Percentiles rank a stretch among this genome's conserved stretches.
Conservation (phyloP, 2,888 invertebrate genomes). For the Dermolepida albohirtum region DNA sequence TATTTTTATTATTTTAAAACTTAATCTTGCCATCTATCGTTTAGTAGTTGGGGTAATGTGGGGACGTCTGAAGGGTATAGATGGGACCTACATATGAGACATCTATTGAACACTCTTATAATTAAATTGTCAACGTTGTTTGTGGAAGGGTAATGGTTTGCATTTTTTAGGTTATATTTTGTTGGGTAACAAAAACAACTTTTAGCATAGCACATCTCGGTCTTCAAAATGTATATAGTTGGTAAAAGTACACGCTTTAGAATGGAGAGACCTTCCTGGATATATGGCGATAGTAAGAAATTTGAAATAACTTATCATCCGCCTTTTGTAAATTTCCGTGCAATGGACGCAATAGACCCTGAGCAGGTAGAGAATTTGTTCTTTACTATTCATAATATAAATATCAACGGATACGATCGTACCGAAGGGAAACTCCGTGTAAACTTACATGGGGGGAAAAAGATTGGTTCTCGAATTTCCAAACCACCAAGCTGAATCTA, state of each 20-base stretch:
- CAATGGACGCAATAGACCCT: constrained; percentile 21
- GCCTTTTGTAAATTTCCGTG: constrained; percentile 11
- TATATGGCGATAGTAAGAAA: constrained; percentile 9
- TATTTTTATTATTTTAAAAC: too few relatives aligned
- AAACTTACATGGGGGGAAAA: constrained; percentile 20
- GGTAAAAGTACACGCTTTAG: constrained; percentile 18
- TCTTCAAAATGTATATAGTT: constrained; percentile 26
- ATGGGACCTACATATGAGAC: too few relatives aligned
- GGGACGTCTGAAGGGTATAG: too few relatives aligned
- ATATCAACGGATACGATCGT: constrained; percentile 21
- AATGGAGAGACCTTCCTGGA: constrained; percentile 15
- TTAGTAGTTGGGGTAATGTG: too few relatives aligned
- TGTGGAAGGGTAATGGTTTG: too few relatives aligned
- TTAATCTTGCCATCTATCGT: too few relatives aligned
- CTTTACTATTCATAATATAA: constrained; percentile 8
- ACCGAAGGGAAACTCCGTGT: constrained; percentile 16
- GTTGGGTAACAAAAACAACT: constrained; percentile 14
- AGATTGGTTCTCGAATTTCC: constrained; percentile 20
- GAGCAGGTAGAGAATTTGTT: constrained; percentile 6
- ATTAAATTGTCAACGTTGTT: too few relatives aligned
- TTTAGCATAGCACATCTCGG: constrained; percentile 21
- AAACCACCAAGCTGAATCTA: constrained; percentile 10
- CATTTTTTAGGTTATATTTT: constrained; percentile 11
- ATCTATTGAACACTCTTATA: too few relatives aligned
- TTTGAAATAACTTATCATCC: constrained; percentile 13